Evolutionary conservation across 2,113 vertebrate genomes (phyloP).

Genomic region (Riparia riparia): DNA sequence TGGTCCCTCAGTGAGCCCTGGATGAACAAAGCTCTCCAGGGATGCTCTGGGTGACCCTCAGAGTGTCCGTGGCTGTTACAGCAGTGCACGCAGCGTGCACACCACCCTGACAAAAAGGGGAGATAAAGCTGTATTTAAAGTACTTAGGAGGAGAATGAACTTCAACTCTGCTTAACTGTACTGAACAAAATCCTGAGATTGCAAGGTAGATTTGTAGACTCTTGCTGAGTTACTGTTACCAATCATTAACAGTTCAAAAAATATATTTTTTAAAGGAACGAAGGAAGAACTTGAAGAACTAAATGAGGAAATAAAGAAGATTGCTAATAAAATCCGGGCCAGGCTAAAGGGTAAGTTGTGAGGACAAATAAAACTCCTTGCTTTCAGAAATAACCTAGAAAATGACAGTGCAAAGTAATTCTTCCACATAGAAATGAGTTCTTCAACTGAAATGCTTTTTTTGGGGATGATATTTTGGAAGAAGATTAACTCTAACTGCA

Average conservation of each 20-base stretch:
- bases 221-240: not conserved
- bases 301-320: constrained; percentile 91
- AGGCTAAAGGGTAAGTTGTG: constrained; percentile 85
- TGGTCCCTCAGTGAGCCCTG: not conserved
- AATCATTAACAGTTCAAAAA: not conserved
- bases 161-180: not conserved
- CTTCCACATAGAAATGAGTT: not conserved
- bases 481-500: not conserved
- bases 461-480: not conserved
- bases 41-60: not conserved
- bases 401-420: not conserved
- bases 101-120: not conserved
- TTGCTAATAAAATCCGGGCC: constrained; percentile 85
- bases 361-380: not conserved
- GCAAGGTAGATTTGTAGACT: not conserved
- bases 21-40: not conserved
- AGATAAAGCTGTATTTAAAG: not conserved
- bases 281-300: constrained; percentile 91
- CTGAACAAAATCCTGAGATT: not conserved
- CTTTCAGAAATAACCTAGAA: not conserved
- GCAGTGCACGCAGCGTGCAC: not conserved
- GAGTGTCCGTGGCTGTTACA: not conserved
- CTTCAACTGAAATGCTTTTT: not conserved
- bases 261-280: constrained; percentile 78
- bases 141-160: not conserved